Evolutionary conservation across 1,140 invertebrate species (phyloP).

Genomic region (Pseudomyrmex cubaensis): DNA sequence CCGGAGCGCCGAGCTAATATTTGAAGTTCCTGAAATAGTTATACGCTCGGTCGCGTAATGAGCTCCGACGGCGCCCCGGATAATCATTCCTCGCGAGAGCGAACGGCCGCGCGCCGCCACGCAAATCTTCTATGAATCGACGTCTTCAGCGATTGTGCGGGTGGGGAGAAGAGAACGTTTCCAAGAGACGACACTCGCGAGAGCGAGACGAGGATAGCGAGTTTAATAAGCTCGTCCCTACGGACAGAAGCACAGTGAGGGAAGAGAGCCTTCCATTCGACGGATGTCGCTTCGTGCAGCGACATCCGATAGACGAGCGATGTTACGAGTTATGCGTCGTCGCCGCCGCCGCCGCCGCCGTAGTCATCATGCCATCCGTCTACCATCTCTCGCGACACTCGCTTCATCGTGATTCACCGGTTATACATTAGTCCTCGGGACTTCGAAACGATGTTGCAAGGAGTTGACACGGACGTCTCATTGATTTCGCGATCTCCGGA

Average conservation of each 20-base stretch:
- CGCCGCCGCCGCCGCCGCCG: not conserved
- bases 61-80: slow-evolving; percentile 63
- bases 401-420: slow-evolving; percentile 55
- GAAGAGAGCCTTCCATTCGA: slow-evolving; percentile 22
- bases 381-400: slow-evolving; percentile 31
- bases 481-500: slow-evolving; percentile 60
- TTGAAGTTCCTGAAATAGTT: slow-evolving; percentile 75
- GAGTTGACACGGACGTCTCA: slow-evolving; percentile 56
- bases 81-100: slow-evolving; percentile 69
- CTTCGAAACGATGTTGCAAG: slow-evolving; percentile 41
- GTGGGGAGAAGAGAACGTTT: slow-evolving; percentile 1
- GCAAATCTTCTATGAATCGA: slow-evolving; percentile 42
- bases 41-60: slow-evolving; percentile 68
- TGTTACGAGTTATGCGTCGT: slow-evolving; percentile 42
- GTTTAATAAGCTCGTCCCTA: slow-evolving; percentile 47
- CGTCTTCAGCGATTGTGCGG: slow-evolving; percentile 9
- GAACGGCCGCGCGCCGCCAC: not conserved
- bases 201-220: slow-evolving; percentile 15
- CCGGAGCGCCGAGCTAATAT: slow-evolving; percentile 70
- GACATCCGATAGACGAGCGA: slow-evolving; percentile 52
- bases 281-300: slow-evolving; percentile 26
- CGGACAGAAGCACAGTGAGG: not conserved
- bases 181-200: not conserved
- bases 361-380: slow-evolving; percentile 22
- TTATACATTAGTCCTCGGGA: slow-evolving; percentile 48